Evolutionary conservation across 2,797 vertebrate genomes (phyloP).

Genomic region (Discoglossus pictus): DNA sequence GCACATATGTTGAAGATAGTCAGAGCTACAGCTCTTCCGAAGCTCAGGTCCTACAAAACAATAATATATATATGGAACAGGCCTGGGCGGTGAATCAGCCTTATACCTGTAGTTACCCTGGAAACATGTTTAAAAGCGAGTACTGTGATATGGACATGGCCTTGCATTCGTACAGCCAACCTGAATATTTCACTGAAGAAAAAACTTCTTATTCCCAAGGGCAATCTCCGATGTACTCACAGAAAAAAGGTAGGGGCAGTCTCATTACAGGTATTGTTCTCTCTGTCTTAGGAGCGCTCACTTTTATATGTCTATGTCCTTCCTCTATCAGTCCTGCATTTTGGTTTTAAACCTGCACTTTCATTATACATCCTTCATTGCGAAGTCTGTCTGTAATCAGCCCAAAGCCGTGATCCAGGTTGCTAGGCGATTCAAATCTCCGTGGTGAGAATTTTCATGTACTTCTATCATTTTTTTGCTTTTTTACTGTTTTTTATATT

Average conservation of each 20-base stretch:
- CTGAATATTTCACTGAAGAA: conserved; percentile 85
- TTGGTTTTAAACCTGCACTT: conserved; percentile 62
- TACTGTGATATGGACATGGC: conserved; percentile 87
- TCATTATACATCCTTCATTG: conserved; percentile 58
- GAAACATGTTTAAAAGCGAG: conserved; percentile 84
- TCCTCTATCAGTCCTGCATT: not conserved
- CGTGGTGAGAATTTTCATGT: conserved; percentile 55
- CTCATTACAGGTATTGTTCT: conserved; percentile 56
- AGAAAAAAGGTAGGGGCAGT: conserved; percentile 89
- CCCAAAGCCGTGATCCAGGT: conserved; percentile 65
- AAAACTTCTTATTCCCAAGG: conserved; percentile 86
- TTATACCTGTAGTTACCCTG: conserved; percentile 83
- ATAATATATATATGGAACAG: conserved; percentile 89
- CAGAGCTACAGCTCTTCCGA: conserved; percentile 78
- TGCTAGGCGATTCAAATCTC: conserved; percentile 67
- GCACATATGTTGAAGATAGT: conserved; percentile 83
- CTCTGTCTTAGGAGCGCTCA: conserved; percentile 41
- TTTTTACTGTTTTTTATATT: too few species aligned
- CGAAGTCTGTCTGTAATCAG: conserved; percentile 62
- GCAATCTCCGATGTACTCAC: conserved; percentile 82
- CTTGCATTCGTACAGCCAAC: conserved; percentile 85
- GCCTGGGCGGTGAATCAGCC: conserved; percentile 84
- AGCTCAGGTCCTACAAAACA: conserved; percentile 82
- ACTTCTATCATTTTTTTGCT: conserved; percentile 44
- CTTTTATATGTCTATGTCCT: not conserved